These are phyloP conservation scores for Rousettus madagascariensis DNA, from an alignment of 2,797 vertebrate genomes.

Conservation along the genomic window DNA sequence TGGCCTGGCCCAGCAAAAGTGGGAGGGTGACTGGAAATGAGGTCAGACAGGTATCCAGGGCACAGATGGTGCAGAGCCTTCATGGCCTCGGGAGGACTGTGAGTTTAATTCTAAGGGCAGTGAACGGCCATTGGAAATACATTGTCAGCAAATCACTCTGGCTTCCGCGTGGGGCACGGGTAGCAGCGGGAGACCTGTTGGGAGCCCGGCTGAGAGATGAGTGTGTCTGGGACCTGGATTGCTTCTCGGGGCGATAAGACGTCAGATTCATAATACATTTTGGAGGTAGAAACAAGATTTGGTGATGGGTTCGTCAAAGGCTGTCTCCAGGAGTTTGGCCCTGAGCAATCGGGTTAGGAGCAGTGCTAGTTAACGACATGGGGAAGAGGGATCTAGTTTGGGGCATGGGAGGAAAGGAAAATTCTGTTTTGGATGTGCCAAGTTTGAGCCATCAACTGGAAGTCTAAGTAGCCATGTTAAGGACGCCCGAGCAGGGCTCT, in stretches of 20 bases:
- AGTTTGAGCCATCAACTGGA: neutral
- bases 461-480: neutral
- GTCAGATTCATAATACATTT: neutral
- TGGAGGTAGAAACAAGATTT: neutral
- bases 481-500: neutral
- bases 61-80: slow-evolving; percentile 49
- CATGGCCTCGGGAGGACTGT: neutral
- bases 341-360: neutral
- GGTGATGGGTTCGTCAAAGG: neutral
- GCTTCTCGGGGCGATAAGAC: neutral
- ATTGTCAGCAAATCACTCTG: neutral
- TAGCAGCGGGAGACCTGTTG: neutral
- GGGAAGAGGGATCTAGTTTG: too few relatives aligned
- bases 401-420: neutral
- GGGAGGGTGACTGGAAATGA: slow-evolving; percentile 34
- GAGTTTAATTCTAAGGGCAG: neutral
- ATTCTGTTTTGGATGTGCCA: neutral
- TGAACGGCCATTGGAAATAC: neutral
- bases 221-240: neutral
- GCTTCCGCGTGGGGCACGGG: neutral
- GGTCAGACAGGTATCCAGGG: slow-evolving; percentile 40
- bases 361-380: neutral
- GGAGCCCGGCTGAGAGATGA: neutral
- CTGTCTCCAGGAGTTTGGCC: neutral
- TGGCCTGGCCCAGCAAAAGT: neutral